Conservation (phyloP, 2,797 vertebrate genomes). For the Luscinia luscinia region DNA sequence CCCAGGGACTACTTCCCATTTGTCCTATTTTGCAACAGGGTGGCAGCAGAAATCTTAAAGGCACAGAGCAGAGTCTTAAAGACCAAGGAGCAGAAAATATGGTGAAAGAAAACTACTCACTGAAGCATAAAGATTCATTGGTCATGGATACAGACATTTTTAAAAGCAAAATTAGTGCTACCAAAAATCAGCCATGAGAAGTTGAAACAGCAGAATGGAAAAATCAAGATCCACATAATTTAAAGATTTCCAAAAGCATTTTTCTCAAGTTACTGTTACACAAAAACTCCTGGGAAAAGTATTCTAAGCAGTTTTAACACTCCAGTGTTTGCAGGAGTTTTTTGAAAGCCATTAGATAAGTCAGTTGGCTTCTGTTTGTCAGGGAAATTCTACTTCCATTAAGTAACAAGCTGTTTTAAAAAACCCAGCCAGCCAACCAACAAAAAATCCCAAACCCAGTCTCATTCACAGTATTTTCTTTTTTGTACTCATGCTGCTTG, state of each 20-base stretch:
- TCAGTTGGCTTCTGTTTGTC: neutral
- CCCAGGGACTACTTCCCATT: neutral
- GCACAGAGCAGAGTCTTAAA: neutral
- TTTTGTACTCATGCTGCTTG: neutral
- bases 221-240: neutral
- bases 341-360: neutral
- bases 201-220: neutral
- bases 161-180: neutral
- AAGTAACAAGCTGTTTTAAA: neutral
- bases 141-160: neutral
- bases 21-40: neutral
- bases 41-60: neutral
- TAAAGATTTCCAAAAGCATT: constrained; percentile 4
- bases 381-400: neutral
- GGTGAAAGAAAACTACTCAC: neutral
- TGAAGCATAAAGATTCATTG: neutral
- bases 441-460: neutral
- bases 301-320: neutral
- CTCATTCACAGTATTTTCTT: neutral
- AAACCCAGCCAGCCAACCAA: neutral
- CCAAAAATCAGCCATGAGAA: neutral
- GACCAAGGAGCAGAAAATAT: neutral
- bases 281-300: neutral
- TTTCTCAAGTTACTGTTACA: constrained; percentile 4
- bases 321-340: neutral